These are phyloP conservation scores for Drosophila aff. DNA, from an alignment of 1,140 invertebrate genomes.

Conservation along the genomic window DNA sequence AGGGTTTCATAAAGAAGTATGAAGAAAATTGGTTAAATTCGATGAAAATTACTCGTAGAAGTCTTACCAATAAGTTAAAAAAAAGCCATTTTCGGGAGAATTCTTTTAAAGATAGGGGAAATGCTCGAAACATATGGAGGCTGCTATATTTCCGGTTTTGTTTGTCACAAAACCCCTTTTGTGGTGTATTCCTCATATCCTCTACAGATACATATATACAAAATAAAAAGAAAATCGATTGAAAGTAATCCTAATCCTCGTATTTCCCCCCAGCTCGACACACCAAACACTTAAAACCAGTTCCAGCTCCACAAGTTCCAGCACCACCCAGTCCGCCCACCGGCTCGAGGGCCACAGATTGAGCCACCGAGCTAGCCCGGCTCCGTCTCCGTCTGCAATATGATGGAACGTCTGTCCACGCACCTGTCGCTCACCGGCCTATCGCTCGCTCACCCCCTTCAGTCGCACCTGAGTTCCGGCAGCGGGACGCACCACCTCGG, in stretches of 20 bases:
- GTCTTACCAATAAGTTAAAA: too few species aligned
- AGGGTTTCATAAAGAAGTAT: too few species aligned
- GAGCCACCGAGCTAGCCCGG: conserved; percentile 33
- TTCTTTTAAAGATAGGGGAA: too few species aligned
- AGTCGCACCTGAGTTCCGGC: conserved; percentile 74
- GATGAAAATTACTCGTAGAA: too few species aligned
- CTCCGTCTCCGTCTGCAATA: conserved; percentile 63
- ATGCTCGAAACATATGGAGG: too few species aligned
- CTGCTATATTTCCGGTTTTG: too few species aligned
- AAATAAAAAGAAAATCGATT: too few species aligned
- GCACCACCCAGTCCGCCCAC: conserved; percentile 34
- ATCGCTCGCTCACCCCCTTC: conserved; percentile 84
- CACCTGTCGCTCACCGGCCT: conserved; percentile 83
- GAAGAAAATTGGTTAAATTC: too few species aligned
- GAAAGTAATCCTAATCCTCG: background rate
- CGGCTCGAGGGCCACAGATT: conserved; percentile 30
- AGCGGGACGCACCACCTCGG: conserved; percentile 70
- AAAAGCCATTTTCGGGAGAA: too few species aligned
- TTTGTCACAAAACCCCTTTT: too few species aligned
- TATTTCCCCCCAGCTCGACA: conserved; percentile 14
- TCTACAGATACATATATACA: too few species aligned
- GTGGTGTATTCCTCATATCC: too few species aligned
- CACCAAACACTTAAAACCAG: conserved; percentile 38
- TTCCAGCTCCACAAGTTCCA: conserved; percentile 37
- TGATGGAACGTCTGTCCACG: conserved; percentile 85